These are phyloP conservation scores for human (Homo sapiens) DNA, from an alignment of 2,113 vertebrate species.

Conservation along the genomic window DNA sequence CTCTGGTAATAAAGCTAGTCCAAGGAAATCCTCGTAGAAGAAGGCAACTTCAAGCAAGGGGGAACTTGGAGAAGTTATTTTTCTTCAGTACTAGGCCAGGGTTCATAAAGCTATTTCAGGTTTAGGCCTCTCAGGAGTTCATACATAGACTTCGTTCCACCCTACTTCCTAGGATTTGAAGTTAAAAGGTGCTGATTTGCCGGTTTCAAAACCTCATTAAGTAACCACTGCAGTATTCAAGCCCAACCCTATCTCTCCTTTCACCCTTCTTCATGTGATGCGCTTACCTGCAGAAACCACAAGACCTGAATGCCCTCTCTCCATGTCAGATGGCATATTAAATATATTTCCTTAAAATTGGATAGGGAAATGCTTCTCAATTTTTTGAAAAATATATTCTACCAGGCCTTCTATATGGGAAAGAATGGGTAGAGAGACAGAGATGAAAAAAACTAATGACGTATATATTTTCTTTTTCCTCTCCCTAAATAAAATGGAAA, in stretches of 20 bases:
- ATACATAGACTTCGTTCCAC: background rate
- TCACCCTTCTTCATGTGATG: background rate
- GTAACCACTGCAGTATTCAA: background rate
- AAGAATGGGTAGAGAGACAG: background rate
- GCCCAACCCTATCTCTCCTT: background rate
- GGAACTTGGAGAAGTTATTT: background rate
- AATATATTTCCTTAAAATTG: background rate
- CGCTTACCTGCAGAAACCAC: background rate
- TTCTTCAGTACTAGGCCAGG: background rate
- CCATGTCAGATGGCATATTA: background rate
- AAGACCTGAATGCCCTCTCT: background rate
- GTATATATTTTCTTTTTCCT: background rate
- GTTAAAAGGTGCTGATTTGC: background rate
- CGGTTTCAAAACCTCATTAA: background rate
- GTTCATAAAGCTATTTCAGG: background rate
- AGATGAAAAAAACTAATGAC: background rate
- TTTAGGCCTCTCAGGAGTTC: background rate
- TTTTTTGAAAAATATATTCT: constrained; percentile 5
- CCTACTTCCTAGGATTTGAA: background rate
- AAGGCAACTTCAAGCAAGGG: constrained; percentile 8
- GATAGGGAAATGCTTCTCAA: background rate
- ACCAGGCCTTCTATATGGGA: background rate
- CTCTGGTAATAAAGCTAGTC: constrained; percentile 22
- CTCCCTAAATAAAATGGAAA: background rate
- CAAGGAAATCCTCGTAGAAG: constrained; percentile 37